Evolutionary conservation across 2,113 vertebrate species (phyloP), one percentile per base, ranked within the genome.

Genomic region (Platanista minor): DNA sequence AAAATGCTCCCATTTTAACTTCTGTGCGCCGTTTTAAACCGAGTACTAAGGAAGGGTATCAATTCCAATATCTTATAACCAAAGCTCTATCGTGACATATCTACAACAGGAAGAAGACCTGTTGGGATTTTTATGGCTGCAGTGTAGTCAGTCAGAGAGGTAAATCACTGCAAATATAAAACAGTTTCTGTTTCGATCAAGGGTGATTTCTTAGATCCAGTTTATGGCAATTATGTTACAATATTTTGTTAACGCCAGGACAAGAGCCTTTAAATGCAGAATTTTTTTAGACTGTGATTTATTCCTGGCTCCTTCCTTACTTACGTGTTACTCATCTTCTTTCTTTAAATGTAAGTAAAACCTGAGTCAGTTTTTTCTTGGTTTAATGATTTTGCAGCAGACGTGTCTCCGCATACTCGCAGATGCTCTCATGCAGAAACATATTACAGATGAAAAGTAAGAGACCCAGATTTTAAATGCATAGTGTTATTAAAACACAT

Each of bases 211-310:
- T 98, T 97, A 97, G 90, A 97, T 96, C 92, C 83, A 97, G 64
- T 98, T 98, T 97, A 95, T 98, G 97, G 92, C 94, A 80, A 94
- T 97, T 97, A 95, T 96, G 96, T 92, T 98, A 98, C 98, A 98
- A 97, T 87, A 84, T 41, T 98, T 98, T 95, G 89, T 98, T 98
- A 96, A 71, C 94, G 97, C 91, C 69, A 95, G 96, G 97, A 97
- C 96, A 98, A 86, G 80, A 95, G 96, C 98, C 96, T 98, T 97
- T 75, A 97, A 88, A 74, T 75, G 86, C 75, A 96, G 92, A 91
- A 33, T 90, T 98, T 90, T 98, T 98, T 98, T 90, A 98, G 97
- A 97, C 93, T 94, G 4, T 1, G 95, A 97, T 95, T 98, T 96
- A 97, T 36, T 96, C 95, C 97, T 86, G 91, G 78, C 93, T 96